These are phyloP conservation scores for Galleria mellonella DNA, from an alignment of 1,140 invertebrate genomes.

Conservation along the genomic window DNA sequence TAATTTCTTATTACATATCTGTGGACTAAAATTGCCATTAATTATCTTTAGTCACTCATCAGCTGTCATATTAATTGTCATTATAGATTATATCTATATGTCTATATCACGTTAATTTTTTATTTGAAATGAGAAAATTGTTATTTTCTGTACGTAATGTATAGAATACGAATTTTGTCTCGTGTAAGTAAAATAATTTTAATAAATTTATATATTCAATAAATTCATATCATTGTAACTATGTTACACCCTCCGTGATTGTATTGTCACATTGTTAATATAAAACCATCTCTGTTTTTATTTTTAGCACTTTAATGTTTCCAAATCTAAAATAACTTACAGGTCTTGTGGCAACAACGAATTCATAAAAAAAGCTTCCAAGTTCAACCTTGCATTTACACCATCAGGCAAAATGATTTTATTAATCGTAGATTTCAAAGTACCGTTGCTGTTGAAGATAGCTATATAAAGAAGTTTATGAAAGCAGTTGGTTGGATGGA, in stretches of 20 bases:
- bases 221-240: too few species aligned
- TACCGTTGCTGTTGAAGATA: slow-evolving; percentile 49
- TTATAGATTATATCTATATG: too few species aligned
- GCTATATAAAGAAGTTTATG: slow-evolving; percentile 67
- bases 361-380: slow-evolving; percentile 3
- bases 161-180: slow-evolving; percentile 19
- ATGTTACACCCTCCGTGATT: too few species aligned
- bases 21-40: too few species aligned
- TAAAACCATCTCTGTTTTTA: too few species aligned
- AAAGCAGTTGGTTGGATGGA: slow-evolving; percentile 70
- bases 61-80: too few species aligned
- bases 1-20: too few species aligned
- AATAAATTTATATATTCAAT: too few species aligned
- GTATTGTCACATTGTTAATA: too few species aligned
- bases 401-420: not conserved
- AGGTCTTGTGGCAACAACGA: slow-evolving; percentile 22
- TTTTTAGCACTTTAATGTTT: not conserved
- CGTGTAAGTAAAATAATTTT: slow-evolving; percentile 29
- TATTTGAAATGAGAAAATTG: not conserved
- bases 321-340: not conserved
- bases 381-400: too few species aligned
- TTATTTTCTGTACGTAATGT: slow-evolving; percentile 17
- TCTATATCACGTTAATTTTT: too few species aligned
- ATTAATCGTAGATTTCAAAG: slow-evolving; percentile 27
- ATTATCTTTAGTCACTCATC: too few species aligned